phyloP scores from a whole-genome alignment of 2,113 vertebrate species.

The Phodopus roborovskii region DNA sequence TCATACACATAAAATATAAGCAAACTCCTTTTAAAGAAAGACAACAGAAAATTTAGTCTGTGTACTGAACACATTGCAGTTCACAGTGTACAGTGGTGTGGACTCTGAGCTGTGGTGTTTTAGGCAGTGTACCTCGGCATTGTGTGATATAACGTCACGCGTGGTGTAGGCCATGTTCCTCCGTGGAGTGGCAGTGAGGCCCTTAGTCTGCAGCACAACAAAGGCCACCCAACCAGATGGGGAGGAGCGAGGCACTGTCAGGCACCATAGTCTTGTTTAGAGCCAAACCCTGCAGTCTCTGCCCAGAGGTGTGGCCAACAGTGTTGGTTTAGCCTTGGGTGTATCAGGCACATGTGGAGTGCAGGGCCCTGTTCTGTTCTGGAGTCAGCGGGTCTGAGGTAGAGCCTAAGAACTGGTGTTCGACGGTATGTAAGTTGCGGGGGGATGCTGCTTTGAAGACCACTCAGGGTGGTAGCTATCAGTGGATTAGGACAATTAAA shows the following conservation, averaged over 20 bases:
- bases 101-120: background rate
- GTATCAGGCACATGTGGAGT: rapidly evolving
- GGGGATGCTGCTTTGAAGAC: background rate
- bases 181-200: rapidly evolving
- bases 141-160: background rate
- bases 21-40: background rate
- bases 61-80: too few species aligned
- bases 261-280: background rate
- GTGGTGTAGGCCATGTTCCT: background rate
- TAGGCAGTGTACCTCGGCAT: background rate
- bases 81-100: background rate
- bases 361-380: background rate
- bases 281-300: background rate
- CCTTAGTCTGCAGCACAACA: background rate
- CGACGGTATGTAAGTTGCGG: background rate
- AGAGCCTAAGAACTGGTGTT: background rate
- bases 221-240: too few species aligned
- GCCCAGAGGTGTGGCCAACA: background rate
- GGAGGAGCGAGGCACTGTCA: background rate
- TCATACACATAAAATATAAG: background rate
- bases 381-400: background rate
- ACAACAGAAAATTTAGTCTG: background rate
- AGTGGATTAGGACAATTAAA: background rate
- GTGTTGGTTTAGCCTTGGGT: background rate
- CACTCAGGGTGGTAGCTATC: background rate